A percentile compares a stretch with the other conserved stretches of the same genome.
Conservation (phyloP, 1,140 invertebrate genomes). For the Drosophila pallidifrons region DNA sequence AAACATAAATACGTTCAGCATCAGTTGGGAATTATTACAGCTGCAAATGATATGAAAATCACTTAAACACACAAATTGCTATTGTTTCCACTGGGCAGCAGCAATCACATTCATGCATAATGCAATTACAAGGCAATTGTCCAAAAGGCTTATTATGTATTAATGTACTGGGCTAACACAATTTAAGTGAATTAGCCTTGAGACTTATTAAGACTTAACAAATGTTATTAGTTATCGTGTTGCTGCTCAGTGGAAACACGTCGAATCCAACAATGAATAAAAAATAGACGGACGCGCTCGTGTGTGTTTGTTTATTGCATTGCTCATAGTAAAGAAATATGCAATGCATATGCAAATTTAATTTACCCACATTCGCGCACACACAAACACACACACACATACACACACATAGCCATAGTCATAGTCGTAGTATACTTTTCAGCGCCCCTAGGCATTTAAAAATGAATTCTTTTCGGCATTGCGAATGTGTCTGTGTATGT, state of each 20-base stretch:
- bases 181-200: background rate
- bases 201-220: constrained; percentile 1
- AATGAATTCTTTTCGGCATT: constrained; percentile 44
- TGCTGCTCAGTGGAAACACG: constrained; percentile 19
- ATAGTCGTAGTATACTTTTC: constrained; percentile 74
- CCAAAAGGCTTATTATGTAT: background rate
- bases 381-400: constrained; percentile 12
- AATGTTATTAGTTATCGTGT: background rate
- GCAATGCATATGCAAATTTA: constrained; percentile 76
- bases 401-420: constrained; percentile 16
- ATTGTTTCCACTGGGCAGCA: constrained; percentile 9
- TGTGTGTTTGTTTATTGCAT: constrained; percentile 55
- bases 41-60: constrained; percentile 17
- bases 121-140: background rate
- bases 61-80: background rate
- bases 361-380: constrained; percentile 44
- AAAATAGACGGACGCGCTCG: constrained; percentile 29
- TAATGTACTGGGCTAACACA: background rate
- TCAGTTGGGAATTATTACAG: constrained; percentile 25
- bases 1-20: constrained; percentile 29
- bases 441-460: constrained; percentile 66
- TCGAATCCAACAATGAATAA: constrained; percentile 18
- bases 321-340: constrained; percentile 69
- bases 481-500: constrained; percentile 40
- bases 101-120: background rate